Evolutionary conservation across 2,888 invertebrate species (phyloP), one percentile per base, ranked within the genome.

Genomic region (Aleiodes leptofemur): DNA sequence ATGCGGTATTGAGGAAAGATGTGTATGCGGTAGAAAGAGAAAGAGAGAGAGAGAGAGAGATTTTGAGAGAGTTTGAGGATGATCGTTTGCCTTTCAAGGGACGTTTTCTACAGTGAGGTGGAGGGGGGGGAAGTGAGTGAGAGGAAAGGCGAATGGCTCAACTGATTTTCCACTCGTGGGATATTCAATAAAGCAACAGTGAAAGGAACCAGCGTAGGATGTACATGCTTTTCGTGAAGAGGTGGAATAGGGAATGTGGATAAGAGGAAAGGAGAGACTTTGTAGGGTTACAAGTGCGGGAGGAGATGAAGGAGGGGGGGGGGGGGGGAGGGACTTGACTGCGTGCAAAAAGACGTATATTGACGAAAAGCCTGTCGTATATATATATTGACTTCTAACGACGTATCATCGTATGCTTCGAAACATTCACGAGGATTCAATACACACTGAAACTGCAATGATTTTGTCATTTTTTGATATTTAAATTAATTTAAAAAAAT

Each of bases 161-260:
- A 79, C 78, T 79, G 78, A 78, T 79, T 79, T 79, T 79, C 78
- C 78, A 78, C 78, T 79, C 77, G 78, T 76, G 87, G 85, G 84
- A 86, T 87, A 88, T 88, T 88, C 88, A 88, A 88, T 89, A 88
- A 88, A 83, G 86, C 84, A 86, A 84, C 84, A 84, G 76, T 85
- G 86, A 88, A 87, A 85, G 85, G 82, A 86, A 83, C 79, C 81
- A 68, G 29, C 48, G 64, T 16, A 31, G 68, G 50, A 68, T 51
- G 68, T 68, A 66, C 50, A 68, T 50, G 51, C 64, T 64, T 64
- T 64, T 64, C 64, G 64, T 64, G 43, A 64, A 23, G 64, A 64
- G 64, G 64, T 23, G 16, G 34, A 48, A 34, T 71, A 72, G 77
- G 76, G 77, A 31, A 43, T 76, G 77, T 78, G 79, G 78, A 73